Conservation (phyloP, 2,113 vertebrate species). For the Opisthocomus hoazin region DNA sequence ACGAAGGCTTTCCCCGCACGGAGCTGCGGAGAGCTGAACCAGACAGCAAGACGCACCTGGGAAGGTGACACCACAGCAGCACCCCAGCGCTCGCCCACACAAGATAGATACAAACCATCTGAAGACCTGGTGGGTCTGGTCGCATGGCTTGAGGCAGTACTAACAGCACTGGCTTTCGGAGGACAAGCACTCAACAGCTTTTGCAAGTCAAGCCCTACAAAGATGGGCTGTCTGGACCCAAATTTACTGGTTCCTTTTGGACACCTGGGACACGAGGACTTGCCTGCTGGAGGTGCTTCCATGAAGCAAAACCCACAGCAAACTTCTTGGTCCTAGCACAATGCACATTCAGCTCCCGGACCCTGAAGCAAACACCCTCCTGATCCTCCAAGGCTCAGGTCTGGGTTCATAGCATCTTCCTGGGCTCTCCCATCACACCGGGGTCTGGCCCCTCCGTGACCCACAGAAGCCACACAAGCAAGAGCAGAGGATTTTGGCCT, state of each 20-base stretch:
- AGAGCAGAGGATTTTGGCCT: background rate
- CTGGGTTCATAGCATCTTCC: background rate
- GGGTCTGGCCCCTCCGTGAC: background rate
- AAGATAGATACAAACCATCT: background rate
- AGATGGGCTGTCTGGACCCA: background rate
- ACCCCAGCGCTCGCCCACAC: background rate
- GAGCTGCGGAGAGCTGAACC: background rate
- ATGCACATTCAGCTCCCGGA: fast-evolving
- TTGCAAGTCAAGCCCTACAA: background rate
- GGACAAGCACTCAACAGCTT: background rate
- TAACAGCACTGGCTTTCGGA: background rate
- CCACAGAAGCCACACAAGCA: background rate
- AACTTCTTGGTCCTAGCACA: fast-evolving
- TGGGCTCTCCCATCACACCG: background rate
- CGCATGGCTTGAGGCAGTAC: fast-evolving
- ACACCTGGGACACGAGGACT: too few relatives aligned
- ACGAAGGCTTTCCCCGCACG: background rate
- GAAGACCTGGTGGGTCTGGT: fast-evolving
- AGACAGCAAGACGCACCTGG: background rate
- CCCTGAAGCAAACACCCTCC: background rate
- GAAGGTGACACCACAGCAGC: fast-evolving
- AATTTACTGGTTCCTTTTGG: background rate
- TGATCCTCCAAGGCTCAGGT: background rate
- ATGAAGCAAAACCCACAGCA: background rate
- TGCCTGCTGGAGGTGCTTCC: background rate